Base-by-base conservation (phyloP, 2,888 invertebrate genomes). In the Willowsia nigromaculata region DNA sequence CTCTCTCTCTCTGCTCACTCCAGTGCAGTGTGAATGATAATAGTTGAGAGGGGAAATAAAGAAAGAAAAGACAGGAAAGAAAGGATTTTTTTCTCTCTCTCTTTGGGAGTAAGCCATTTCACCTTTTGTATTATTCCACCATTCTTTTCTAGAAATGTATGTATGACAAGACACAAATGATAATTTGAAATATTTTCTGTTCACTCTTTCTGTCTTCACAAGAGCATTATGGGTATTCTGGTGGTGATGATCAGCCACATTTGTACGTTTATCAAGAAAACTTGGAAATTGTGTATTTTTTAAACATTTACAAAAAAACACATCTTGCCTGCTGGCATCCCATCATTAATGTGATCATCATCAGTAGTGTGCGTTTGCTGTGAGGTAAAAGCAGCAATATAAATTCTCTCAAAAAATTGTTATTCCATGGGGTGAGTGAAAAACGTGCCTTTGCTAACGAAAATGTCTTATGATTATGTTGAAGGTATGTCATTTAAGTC, bases 71-170 rank as follows among this genome's bases (percentile, higher is more conserved):
- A 47, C 65, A 88, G 83, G 76, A 83, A 88, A 82, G 76, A 88
- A 88, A 83, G 76, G 62, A 62, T 76, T 83, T 76, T 76, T 62
- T 74, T 82, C 62, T 83, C 33, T 88, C 56, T 53, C 65, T 78
- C 43, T 71, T 56, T 82, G 74, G 56, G 88, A 89, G 89, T 85
- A 90, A 86, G 86, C 71, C 83, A 82, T 74, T 89, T 80, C 87
- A 87, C 87, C 87, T 90, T 87, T 90, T 74, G 68, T 50, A 83
- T 50, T 47, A 83, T 27, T 83, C 22, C 47, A 18, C 56, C 33
- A 84, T 84, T 71, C 53, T 53, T 84, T 74, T 71, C 71, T 74
- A 6, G 43, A 81, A 59, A 62, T 43, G 27, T 74, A 80, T 74
- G 40, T 83, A 83, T 88, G 82, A 76, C 83, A 83, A 30, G 88